phyloP scores from a whole-genome alignment of 2,888 invertebrate genomes.

The Lysandra coridon region DNA sequence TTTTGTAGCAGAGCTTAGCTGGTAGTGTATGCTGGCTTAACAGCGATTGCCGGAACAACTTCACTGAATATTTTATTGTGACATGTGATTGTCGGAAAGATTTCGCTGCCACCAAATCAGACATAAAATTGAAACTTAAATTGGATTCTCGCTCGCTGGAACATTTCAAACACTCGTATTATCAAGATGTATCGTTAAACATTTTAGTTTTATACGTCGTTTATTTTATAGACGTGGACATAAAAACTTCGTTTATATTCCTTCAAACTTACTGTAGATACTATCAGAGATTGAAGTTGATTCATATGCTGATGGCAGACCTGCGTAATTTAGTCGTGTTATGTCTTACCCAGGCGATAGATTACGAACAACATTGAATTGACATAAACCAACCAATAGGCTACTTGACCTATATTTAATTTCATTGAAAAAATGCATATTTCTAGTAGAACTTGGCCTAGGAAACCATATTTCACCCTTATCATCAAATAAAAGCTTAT shows the following conservation, averaged over 20 bases:
- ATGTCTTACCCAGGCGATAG: no score
- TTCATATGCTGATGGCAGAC: no score
- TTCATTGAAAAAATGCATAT: no score
- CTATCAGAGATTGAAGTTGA: no score
- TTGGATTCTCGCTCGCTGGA: slow-evolving; percentile 3
- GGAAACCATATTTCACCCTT: no score
- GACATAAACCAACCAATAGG: no score
- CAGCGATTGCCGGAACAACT: slow-evolving; percentile 36
- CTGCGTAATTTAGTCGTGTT: no score
- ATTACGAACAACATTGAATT: no score
- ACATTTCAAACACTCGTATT: neutral
- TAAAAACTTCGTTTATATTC: neutral
- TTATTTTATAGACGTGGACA: neutral
- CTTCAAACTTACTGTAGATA: neutral
- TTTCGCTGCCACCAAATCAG: slow-evolving; percentile 21
- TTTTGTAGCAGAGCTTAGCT: neutral
- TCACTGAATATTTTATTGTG: slow-evolving; percentile 38
- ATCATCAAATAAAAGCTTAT: no score
- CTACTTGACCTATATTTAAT: no score
- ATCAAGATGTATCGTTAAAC: neutral
- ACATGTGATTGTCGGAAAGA: slow-evolving; percentile 30
- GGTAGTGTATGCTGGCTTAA: slow-evolving; percentile 12
- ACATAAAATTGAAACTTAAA: slow-evolving; percentile 28
- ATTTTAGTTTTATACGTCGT: neutral
- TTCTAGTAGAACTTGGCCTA: no score